phyloP scores from a whole-genome alignment of 2,888 invertebrate species.

The Nephrotoma guestfalica region DNA sequence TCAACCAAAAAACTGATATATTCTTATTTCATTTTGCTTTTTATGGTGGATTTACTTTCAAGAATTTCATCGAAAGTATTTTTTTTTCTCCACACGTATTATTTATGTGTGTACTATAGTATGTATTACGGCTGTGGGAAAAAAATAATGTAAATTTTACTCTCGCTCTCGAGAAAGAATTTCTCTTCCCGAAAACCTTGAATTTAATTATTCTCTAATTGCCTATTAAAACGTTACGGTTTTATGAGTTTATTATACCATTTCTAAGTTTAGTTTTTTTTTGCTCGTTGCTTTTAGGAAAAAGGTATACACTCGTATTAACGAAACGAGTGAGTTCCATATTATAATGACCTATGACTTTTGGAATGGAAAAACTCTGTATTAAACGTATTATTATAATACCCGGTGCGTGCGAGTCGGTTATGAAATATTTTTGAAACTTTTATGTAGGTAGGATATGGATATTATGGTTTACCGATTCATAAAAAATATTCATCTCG shows the following conservation, averaged over 20 bases:
- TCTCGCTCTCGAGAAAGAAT: neutral
- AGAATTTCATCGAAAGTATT: neutral
- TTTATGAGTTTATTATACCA: neutral
- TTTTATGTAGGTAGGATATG: neutral
- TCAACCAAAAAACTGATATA: neutral
- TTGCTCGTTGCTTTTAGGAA: neutral
- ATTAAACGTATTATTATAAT: neutral
- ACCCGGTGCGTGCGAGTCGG: neutral
- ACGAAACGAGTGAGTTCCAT: neutral
- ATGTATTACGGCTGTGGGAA: neutral
- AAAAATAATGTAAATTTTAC: neutral
- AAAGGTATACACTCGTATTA: neutral
- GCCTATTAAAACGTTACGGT: neutral
- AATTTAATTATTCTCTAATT: neutral
- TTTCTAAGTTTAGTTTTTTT: neutral
- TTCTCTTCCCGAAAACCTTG: neutral
- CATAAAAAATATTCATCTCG: neutral
- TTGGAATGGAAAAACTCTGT: neutral
- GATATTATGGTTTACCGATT: neutral
- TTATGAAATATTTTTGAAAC: neutral
- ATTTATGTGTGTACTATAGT: neutral
- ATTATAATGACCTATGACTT: neutral
- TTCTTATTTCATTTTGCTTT: neutral
- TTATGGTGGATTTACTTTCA: neutral
- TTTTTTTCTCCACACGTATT: neutral